Evolutionary conservation across 2,888 invertebrate genomes (phyloP).

Genomic region (Athetis lepigone): DNA sequence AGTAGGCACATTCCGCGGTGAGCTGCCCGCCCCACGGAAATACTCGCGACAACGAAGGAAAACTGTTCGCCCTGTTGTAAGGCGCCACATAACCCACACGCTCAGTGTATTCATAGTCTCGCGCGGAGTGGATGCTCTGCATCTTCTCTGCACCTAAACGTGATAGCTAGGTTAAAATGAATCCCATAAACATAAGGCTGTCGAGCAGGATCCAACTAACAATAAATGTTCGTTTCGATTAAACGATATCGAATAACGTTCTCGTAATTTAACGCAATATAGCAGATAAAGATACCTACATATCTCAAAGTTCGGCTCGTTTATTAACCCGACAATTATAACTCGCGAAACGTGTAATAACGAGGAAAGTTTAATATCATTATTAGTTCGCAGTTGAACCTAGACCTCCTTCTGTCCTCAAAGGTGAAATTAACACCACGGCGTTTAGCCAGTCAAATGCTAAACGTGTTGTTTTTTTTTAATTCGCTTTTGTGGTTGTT

Average conservation of each 20-base stretch:
- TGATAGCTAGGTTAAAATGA: not conserved
- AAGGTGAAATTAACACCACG: too few species aligned
- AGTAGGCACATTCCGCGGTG: constrained; percentile 24
- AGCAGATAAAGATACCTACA: not conserved
- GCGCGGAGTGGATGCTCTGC: not conserved
- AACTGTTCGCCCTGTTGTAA: not conserved
- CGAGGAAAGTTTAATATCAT: too few species aligned
- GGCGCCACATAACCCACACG: not conserved
- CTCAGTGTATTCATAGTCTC: not conserved
- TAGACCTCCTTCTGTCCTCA: too few species aligned
- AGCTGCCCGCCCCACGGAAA: not conserved
- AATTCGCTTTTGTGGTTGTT: too few species aligned
- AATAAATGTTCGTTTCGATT: constrained; percentile 20
- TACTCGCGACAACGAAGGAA: not conserved
- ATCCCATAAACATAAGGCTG: constrained; percentile 10
- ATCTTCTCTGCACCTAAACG: not conserved
- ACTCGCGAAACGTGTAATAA: too few species aligned
- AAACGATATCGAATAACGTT: constrained; percentile 19
- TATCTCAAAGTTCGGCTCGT: not conserved
- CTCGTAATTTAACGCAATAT: constrained; percentile 21
- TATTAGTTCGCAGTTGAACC: too few species aligned
- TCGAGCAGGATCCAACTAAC: not conserved
- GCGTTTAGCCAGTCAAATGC: too few species aligned
- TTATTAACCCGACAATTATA: not conserved
- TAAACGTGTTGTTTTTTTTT: too few species aligned